phyloP scores from a whole-genome alignment of 2,113 vertebrate species.

The Dolichotis patagonum region DNA sequence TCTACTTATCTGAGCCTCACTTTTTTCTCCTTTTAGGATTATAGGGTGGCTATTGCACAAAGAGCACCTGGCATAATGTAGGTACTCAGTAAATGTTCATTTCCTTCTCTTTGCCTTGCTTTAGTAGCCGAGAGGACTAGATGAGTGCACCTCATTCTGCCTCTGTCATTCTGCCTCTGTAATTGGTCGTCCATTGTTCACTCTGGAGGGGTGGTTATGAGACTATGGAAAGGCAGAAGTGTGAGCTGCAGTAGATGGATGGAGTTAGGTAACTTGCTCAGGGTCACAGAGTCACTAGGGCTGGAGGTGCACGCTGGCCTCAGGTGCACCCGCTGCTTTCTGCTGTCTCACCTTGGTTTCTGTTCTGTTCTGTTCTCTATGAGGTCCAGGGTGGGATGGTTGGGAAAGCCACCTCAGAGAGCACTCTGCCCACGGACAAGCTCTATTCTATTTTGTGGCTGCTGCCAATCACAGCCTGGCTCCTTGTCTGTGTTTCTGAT shows the following conservation, averaged over 20 bases:
- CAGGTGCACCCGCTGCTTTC: not conserved
- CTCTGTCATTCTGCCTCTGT: too few species aligned
- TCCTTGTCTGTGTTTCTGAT: not conserved
- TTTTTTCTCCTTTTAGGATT: not conserved
- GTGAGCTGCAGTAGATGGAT: not conserved
- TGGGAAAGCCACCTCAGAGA: not conserved
- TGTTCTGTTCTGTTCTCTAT: not conserved
- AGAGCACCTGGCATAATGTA: not conserved
- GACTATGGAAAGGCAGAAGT: not conserved
- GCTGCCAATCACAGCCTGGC: not conserved
- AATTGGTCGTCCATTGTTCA: not conserved
- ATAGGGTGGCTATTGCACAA: not conserved
- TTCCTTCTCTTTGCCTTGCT: not conserved
- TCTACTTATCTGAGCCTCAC: not conserved
- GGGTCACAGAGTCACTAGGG: not conserved
- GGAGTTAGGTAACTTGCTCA: not conserved
- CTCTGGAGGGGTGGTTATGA: not conserved
- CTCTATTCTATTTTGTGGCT: not conserved
- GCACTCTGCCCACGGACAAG: not conserved
- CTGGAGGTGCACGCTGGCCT: not conserved
- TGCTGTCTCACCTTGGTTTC: not conserved
- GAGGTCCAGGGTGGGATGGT: not conserved
- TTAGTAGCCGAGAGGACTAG: not conserved
- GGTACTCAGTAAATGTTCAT: not conserved
- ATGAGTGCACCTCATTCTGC: not conserved